A percentile compares a stretch with the other conserved stretches of the same genome.
Conservation (phyloP, 2,113 vertebrate genomes). For the Typhlomys cinereus region DNA sequence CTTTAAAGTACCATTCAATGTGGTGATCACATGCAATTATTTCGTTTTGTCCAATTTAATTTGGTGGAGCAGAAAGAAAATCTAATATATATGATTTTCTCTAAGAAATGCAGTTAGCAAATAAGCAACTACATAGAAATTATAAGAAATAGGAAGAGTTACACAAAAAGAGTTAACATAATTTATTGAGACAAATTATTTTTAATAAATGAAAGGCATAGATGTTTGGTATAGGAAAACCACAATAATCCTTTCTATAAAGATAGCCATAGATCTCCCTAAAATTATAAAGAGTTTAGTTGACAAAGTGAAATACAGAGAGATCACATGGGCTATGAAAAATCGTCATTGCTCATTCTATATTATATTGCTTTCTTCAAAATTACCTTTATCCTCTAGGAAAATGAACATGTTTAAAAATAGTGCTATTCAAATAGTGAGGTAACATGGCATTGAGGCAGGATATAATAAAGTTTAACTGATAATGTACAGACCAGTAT, state of each 20-base stretch:
- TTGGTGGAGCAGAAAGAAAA: background rate
- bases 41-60: background rate
- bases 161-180: background rate
- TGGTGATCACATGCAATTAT: background rate
- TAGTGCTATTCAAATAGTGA: background rate
- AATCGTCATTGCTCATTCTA: slow-evolving; percentile 10
- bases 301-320: background rate
- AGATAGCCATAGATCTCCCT: background rate
- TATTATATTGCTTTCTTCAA: background rate
- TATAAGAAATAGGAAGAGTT: background rate
- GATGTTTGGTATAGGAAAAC: background rate
- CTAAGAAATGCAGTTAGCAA: background rate
- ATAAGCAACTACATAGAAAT: background rate
- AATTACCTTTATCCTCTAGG: background rate
- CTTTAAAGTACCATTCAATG: background rate
- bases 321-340: background rate
- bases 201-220: background rate
- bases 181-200: background rate
- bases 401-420: background rate
- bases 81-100: background rate
- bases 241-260: background rate
- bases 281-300: slow-evolving; percentile 54
- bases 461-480: background rate
- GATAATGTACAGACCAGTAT: background rate
- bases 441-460: background rate